Evolutionary conservation across 37 sponge, comb jelly and placozoan species (phyloP).

Genomic region (Geodia barretti): DNA sequence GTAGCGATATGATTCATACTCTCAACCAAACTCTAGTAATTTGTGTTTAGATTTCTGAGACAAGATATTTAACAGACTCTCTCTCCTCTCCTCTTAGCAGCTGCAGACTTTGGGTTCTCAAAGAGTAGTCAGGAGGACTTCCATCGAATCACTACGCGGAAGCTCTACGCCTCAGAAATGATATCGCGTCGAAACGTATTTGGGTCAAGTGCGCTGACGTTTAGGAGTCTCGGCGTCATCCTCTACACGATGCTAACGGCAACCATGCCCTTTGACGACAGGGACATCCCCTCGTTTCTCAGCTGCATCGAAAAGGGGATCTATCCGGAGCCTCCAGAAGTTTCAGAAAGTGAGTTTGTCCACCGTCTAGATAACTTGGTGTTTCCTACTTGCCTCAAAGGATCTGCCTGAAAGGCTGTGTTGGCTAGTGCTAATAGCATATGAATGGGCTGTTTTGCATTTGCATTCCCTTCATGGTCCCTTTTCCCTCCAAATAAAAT

Average conservation of each 20-base stretch:
- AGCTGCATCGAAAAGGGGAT: constrained; percentile 36
- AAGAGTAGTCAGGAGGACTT: constrained; percentile 32
- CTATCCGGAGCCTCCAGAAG: constrained; percentile 48
- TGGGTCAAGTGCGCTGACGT: too few species aligned
- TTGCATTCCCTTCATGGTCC: too few species aligned
- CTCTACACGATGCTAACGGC: constrained; percentile 89
- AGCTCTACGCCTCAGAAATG: constrained; percentile 89
- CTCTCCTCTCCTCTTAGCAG: constrained; percentile 19
- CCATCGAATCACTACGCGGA: constrained; percentile 52
- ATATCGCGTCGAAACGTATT: too few species aligned
- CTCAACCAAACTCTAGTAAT: background rate
- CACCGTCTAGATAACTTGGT: constrained; percentile 1
- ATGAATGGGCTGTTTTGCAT: too few species aligned
- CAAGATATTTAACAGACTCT: too few species aligned
- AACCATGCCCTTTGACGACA: constrained; percentile 89
- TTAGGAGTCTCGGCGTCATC: constrained; percentile 90
- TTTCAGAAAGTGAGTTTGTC: constrained; percentile 51
- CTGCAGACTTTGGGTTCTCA: constrained; percentile 88
- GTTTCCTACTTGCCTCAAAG: background rate
- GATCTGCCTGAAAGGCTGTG: background rate
- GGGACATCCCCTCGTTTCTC: constrained; percentile 49
- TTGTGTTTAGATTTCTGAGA: background rate
- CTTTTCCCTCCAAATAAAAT: too few species aligned
- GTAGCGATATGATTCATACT: background rate
- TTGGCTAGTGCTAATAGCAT: too few species aligned